Evolutionary conservation across 2,888 invertebrate genomes (phyloP), one percentile per base, ranked within the genome.

Genomic region (Dynastes hyllus): DNA sequence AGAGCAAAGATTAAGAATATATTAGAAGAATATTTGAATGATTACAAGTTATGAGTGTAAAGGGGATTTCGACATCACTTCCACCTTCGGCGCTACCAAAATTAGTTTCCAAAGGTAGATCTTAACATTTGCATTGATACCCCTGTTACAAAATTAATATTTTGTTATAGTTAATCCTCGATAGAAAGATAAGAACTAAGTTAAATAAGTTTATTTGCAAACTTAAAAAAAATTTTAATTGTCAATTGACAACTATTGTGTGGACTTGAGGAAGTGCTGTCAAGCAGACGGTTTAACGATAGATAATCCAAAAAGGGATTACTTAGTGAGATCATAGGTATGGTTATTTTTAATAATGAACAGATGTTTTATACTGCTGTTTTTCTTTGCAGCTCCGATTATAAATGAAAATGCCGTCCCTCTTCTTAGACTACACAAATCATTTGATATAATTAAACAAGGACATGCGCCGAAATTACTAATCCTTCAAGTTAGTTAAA

Each of bases 291-390:
- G 97, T 85, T 90, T 95, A 83, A 91, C 92, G 82, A 93, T 96
- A 83, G 97, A 97, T 91, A 93, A 97, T 87, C 97, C 97, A 50
- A 94, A 93, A 89, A 90, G 95, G 93, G 91, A 92, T 80, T 95
- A 95, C 88, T 90, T 96, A 86, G 95, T 76, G 94, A 95, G 89
- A 91, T 96, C 86, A 89, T 96, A 82, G 88, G 91, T 91, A 88
- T 9, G n/a, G 6, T 75, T 58, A 27, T 16, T 16, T 4, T 58
- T 2, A 1, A 58, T 58, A 58, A 22, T 5, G 3, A 8, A 16
- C n/a, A 58, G 1, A 78, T 79, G 69, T 40, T 2, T 69, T 69
- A 53, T 27, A n/a, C 29, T 22, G 3, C 11, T 67, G 3, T 67
- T 11, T 37, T 22, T 58, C 83, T 83, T 85, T 85, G 29, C 82